Conservation (phyloP, 2,888 invertebrate species). For the Macroteleia sp. region DNA sequence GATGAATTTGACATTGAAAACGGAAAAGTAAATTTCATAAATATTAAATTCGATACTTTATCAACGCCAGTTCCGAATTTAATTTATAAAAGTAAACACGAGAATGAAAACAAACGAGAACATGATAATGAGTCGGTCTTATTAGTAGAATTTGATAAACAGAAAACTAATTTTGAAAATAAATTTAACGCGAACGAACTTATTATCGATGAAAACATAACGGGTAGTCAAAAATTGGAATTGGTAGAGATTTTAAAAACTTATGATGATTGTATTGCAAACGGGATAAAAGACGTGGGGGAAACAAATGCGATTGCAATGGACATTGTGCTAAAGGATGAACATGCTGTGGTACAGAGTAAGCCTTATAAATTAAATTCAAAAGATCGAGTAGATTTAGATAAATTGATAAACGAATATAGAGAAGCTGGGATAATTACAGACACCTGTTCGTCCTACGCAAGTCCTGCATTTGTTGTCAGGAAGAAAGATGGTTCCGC, state of each 20-base stretch:
- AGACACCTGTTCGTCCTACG: neutral
- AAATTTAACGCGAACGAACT: conserved; percentile 3
- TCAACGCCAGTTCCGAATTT: neutral
- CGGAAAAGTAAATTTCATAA: conserved; percentile 17
- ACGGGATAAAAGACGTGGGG: conserved; percentile 15
- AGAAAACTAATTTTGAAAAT: neutral
- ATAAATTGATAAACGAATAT: conserved; percentile 35
- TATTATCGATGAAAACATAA: neutral
- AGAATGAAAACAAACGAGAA: neutral
- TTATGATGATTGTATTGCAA: conserved; percentile 31
- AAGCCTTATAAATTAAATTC: conserved; percentile 43
- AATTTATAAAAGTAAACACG: neutral
- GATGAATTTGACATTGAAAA: no score
- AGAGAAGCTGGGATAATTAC: conserved; percentile 30
- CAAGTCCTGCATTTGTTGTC: conserved; percentile 13
- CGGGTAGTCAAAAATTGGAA: conserved; percentile 8
- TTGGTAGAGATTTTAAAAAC: conserved; percentile 21
- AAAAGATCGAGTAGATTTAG: conserved; percentile 29
- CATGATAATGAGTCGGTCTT: no score
- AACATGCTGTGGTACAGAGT: neutral
- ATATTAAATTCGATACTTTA: conserved; percentile 3
- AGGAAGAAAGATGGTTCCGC: conserved; percentile 8
- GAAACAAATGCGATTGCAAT: conserved; percentile 20
- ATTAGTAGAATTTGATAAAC: neutral
- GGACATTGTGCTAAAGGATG: conserved; percentile 20